Evolutionary conservation across 92 coral and sea anemone species (phyloP).

Genomic region (Hydrozoanthus gracilis): DNA sequence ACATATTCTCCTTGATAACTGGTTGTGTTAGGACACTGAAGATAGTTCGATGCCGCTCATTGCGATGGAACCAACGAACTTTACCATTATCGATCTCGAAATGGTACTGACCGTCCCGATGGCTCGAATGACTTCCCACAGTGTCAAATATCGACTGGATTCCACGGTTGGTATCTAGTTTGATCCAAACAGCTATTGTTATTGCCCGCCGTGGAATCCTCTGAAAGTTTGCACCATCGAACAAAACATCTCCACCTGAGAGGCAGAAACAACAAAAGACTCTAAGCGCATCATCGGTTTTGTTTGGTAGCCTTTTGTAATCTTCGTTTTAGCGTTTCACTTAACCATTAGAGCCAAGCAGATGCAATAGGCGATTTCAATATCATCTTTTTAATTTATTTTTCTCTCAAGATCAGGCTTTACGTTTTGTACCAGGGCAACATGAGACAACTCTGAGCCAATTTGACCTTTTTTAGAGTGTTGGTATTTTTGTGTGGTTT

Average conservation of each 20-base stretch:
- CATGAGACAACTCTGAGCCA: no score
- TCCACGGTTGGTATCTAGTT: slow-evolving; percentile 87
- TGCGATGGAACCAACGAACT: slow-evolving; percentile 98
- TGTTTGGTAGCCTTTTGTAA: no score
- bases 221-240: slow-evolving; percentile 87
- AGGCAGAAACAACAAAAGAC: neutral
- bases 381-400: no score
- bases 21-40: slow-evolving; percentile 85
- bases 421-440: no score
- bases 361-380: no score
- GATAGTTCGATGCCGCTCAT: slow-evolving; percentile 79
- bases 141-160: slow-evolving; percentile 98
- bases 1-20: slow-evolving; percentile 69
- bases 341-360: no score
- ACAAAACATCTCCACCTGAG: slow-evolving; percentile 92
- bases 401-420: no score
- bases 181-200: slow-evolving; percentile 95
- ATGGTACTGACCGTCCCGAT: slow-evolving; percentile 93
- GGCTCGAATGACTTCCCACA: slow-evolving; percentile 82
- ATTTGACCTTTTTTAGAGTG: no score
- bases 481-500: no score
- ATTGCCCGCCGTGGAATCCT: slow-evolving; percentile 83
- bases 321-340: no score
- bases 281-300: neutral
- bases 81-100: slow-evolving; percentile 89